Evolutionary conservation across 2,888 invertebrate genomes (phyloP).

Genomic region (Dynastes maya): DNA sequence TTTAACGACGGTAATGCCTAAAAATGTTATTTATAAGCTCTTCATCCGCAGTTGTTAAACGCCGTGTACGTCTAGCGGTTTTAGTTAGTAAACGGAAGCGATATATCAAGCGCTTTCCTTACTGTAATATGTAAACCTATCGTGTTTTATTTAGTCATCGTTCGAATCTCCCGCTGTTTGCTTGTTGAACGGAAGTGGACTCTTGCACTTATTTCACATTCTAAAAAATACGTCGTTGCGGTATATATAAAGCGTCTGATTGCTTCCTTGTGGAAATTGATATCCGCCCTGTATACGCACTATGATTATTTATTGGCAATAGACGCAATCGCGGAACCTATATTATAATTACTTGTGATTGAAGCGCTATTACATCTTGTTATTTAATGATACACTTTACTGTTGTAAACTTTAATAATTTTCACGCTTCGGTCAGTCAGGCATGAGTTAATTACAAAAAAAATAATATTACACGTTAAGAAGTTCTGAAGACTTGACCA

Average conservation of each 20-base stretch:
- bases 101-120: constrained; percentile 4
- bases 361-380: constrained; percentile 6
- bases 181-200: constrained; percentile 10
- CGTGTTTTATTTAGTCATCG: constrained; percentile 20
- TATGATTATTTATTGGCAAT: constrained; percentile 18
- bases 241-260: constrained; percentile 36
- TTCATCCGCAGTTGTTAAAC: too few relatives aligned
- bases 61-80: not conserved
- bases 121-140: not conserved
- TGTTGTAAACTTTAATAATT: not conserved
- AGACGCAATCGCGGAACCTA: not conserved
- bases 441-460: too few relatives aligned
- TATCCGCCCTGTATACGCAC: constrained; percentile 26
- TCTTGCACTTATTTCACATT: constrained; percentile 37
- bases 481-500: too few relatives aligned
- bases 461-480: too few relatives aligned
- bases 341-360: not conserved
- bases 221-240: constrained; percentile 27
- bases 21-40: too few relatives aligned
- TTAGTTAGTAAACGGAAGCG: constrained; percentile 8
- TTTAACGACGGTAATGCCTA: too few relatives aligned
- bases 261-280: constrained; percentile 41
- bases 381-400: constrained; percentile 1
- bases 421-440: not conserved
- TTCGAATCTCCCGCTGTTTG: constrained; percentile 23